A percentile compares a stretch with the other conserved stretches of the same genome.
Conservation (phyloP, 37 sponge, comb jelly and placozoan genomes). For the Chondrilla cf. caribensis region DNA sequence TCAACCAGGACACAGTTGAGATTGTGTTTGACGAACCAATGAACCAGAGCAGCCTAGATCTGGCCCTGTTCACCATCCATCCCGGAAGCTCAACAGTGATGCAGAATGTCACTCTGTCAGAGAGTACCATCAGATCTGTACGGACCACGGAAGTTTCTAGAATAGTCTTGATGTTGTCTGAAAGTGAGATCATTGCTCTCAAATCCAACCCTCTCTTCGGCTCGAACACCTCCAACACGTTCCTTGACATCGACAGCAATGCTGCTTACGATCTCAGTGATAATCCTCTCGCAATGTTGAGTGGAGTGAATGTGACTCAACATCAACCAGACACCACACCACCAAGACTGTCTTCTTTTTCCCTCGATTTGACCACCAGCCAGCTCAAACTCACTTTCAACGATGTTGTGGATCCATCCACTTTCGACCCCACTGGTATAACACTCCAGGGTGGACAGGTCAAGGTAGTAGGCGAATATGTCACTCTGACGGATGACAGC, state of each 20-base stretch:
- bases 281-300: not conserved
- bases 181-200: conserved; percentile 44
- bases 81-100: not conserved
- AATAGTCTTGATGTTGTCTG: conserved; percentile 37
- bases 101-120: conserved; percentile 30
- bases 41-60: conserved; percentile 38
- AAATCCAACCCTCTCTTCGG: conserved; percentile 44
- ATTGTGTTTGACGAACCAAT: conserved; percentile 77
- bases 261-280: conserved; percentile 46
- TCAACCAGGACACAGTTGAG: conserved; percentile 42
- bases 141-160: conserved; percentile 15
- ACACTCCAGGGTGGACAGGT: conserved; percentile 61
- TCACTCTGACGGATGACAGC: conserved; percentile 75
- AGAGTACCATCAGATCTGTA: conserved; percentile 30
- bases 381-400: conserved; percentile 66
- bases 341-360: conserved; percentile 53
- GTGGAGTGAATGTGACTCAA: conserved; percentile 8
- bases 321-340: conserved; percentile 52
- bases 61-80: conserved; percentile 24
- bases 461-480: conserved; percentile 41
- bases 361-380: conserved; percentile 54
- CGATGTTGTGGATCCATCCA: conserved; percentile 73
- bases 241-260: conserved; percentile 24
- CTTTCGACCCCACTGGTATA: conserved; percentile 76
- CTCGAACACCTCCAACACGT: conserved; percentile 32